These are phyloP conservation scores for Edolisoma coerulescens DNA, from an alignment of 2,113 vertebrate species.

Conservation along the genomic window DNA sequence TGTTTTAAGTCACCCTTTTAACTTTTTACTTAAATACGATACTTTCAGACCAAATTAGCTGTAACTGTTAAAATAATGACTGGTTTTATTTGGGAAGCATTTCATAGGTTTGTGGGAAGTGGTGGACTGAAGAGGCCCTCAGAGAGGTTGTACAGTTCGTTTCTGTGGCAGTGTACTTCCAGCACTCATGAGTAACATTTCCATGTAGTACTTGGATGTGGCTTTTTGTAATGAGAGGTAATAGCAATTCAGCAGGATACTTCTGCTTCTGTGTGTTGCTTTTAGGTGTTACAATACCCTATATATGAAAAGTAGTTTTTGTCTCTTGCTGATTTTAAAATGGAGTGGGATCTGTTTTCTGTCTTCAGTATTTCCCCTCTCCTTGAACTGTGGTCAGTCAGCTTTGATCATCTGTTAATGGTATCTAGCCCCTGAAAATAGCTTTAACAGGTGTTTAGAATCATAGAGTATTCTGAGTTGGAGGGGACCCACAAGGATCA, in stretches of 20 bases:
- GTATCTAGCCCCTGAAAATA: neutral
- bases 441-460: neutral
- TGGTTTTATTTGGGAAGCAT: neutral
- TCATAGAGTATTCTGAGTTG: neutral
- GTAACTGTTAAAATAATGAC: neutral
- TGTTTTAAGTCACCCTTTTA: neutral
- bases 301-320: neutral
- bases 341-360: neutral
- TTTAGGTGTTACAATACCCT: neutral
- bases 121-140: neutral
- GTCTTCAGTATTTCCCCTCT: neutral
- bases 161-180: neutral
- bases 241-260: neutral
- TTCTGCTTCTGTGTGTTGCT: neutral
- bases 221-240: neutral
- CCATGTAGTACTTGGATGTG: neutral
- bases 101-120: neutral
- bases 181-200: neutral
- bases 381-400: neutral
- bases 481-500: neutral
- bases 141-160: neutral
- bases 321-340: neutral
- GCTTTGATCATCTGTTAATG: neutral
- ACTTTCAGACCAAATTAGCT: neutral
- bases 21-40: neutral